Evolutionary conservation across 2,113 vertebrate species (phyloP), one percentile per base, ranked within the genome.

Genomic region (Nothobranchius kuhntae): DNA sequence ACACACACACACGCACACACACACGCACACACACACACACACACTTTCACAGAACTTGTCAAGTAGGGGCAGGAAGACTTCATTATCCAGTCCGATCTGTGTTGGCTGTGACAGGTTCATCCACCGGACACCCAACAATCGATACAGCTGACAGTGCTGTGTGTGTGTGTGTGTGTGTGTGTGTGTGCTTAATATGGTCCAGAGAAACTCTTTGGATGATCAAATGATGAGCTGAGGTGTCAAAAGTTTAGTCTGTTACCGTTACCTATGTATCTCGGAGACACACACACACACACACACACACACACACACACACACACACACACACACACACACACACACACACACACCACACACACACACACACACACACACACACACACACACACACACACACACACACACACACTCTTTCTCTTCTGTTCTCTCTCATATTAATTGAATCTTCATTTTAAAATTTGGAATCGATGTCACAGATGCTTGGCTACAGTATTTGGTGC

Each of bases 81-180:
- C 90, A 92, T 93, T 92, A 92, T 92, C 80, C 89, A 78, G 82
- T 89, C 86, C 86, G 83, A 82, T 87, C 89, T 88, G 69, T 91
- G 91, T 91, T 87, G 88, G 89, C 80, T 71, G 71, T 91, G 91
- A 93, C 91, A 89, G 89, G 85, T 92, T 92, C 90, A 92, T 91
- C 90, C 84, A 75, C 82, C 53, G 68, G 84, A 78, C 87, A 80
- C 85, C 77, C 65, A 51, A 65, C 83, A 80, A 92, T 91, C 90
- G 61, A 92, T 92, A 89, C 56, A 61, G 75, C 83, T 89, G 89
- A 91, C 88, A 87, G 84, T 82, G 81, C 72, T 71, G 66, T 61
- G 62, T 56, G 50, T 80, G 71, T 84, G 73, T 30, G 30, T 30
- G 64, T 54, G 47, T 80, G 75, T 82, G 73, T 81, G 73, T 70